These are phyloP conservation scores for Gavia stellata DNA, from an alignment of 2,113 vertebrate genomes.

Conservation along the genomic window DNA sequence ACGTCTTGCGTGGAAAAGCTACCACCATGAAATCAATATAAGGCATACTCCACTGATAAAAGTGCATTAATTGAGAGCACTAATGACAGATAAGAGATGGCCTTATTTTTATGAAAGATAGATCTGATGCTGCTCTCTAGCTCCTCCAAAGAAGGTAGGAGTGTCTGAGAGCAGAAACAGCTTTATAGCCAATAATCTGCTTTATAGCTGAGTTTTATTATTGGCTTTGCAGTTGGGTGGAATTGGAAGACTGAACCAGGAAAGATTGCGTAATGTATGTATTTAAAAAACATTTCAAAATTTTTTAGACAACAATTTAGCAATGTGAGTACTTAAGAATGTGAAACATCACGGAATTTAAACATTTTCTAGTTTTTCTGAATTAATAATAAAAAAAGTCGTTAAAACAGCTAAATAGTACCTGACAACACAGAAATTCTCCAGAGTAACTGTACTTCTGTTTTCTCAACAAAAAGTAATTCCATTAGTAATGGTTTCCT, in stretches of 20 bases:
- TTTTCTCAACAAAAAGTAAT: not conserved
- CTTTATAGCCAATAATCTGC: not conserved
- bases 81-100: not conserved
- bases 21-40: not conserved
- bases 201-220: not conserved
- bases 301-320: not conserved
- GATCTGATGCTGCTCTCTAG: not conserved
- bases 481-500: not conserved
- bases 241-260: not conserved
- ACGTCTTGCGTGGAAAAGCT: not conserved
- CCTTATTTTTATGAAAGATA: not conserved
- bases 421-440: not conserved
- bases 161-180: not conserved
- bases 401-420: not conserved
- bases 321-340: not conserved
- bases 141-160: not conserved
- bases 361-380: not conserved
- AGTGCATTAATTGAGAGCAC: not conserved
- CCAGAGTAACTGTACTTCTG: not conserved
- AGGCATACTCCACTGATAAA: not conserved
- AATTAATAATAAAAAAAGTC: not conserved
- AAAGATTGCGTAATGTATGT: rapidly evolving
- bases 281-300: not conserved
- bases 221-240: not conserved
- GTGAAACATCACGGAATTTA: not conserved